Base-by-base conservation (phyloP, 2,797 vertebrate species). In the Neosilurus hyrtlii region DNA sequence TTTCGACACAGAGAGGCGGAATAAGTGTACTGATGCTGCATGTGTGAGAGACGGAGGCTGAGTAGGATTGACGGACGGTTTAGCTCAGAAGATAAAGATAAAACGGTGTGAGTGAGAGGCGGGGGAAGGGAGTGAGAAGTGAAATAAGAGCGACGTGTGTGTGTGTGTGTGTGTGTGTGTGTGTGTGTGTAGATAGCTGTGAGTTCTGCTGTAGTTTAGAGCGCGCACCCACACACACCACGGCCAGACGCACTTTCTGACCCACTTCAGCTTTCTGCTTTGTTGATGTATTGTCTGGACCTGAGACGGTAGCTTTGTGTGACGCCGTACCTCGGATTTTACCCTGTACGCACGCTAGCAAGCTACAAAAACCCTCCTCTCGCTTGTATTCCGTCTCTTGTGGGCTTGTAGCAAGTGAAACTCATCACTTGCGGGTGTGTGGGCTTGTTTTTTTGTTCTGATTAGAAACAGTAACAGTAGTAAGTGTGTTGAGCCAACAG, bases 201-300 rank as follows among this genome's bases (percentile, higher is more conserved):
- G 65, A 62, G 80, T 22, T 57, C 68, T 77, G 30, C 30, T 78
- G 77, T 56, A 57, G 83, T 85, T 82, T 66, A 51, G 62, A 68
- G 61, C 72, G 15, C 68, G 14, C 67, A 49, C 67, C 43, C 2
- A 72, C 71, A 49, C 22, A 1, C 63, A n/a, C 20, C 71, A n/a
- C 56, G 84, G 84, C 85, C 86, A 88, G 84, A 80, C 70, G 75
- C 80, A 83, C 81, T 87, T 84, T 86, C 75, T 88, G 81, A 85
- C 84, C 86, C 83, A 85, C 83, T 87, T 86, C 86, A 81, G 65
- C 73, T 72, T 56, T 54, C 72, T 83, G 80, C 81, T 65, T 73
- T 67, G 49, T 67, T 24, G 81, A 81, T 78, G 83, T 72, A 77
- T 87, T 78, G 83, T 88, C 81, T 82, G 66, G 52, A 56, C 37